Conservation (phyloP, 2,797 vertebrate genomes). For the Picus viridis region DNA sequence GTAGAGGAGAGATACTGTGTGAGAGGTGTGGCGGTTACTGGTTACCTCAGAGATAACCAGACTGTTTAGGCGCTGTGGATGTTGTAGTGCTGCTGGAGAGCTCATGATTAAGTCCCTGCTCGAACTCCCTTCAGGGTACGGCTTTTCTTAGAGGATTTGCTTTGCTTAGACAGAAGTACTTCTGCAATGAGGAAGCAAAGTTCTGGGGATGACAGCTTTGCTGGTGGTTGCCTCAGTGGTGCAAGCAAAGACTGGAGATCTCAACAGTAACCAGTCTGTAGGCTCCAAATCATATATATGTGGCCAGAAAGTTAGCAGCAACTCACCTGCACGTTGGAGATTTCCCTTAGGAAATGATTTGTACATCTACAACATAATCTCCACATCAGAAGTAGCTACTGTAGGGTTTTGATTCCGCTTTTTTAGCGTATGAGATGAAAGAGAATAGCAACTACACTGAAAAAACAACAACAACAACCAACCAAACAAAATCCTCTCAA, state of each 20-base stretch:
- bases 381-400: constrained; percentile 10
- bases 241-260: neutral
- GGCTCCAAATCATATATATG: constrained; percentile 1
- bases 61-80: neutral
- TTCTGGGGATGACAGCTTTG: constrained; percentile 18
- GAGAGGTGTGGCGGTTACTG: neutral
- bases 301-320: constrained; percentile 53
- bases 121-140: neutral
- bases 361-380: neutral
- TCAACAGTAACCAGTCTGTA: neutral
- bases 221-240: constrained; percentile 36
- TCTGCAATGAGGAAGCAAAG: neutral
- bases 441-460: neutral
- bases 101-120: neutral
- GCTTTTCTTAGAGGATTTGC: neutral
- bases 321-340: neutral
- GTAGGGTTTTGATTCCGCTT: neutral
- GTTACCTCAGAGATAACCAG: neutral
- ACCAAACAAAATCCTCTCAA: neutral
- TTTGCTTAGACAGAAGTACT: neutral
- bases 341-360: neutral
- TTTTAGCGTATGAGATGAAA: constrained; percentile 34
- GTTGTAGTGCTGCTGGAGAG: neutral
- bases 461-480: neutral
- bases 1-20: neutral